phyloP scores from a whole-genome alignment of 1,140 invertebrate species.

The Stratiolaelaps scimitus region DNA sequence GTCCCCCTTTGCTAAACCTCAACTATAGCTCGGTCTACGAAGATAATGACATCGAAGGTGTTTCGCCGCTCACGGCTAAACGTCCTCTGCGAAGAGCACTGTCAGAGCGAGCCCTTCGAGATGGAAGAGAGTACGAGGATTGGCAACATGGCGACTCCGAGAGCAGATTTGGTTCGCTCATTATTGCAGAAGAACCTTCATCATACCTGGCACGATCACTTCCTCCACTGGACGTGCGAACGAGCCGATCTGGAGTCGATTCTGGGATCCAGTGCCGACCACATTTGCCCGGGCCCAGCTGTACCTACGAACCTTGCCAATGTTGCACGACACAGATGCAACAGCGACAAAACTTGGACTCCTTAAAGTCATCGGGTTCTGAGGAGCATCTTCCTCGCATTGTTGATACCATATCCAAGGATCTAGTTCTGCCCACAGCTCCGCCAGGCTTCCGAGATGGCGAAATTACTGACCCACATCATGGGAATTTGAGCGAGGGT shows the following conservation, averaged over 20 bases:
- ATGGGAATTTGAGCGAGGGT: no score
- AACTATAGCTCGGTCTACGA: conserved; percentile 22
- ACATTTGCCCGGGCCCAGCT: not conserved
- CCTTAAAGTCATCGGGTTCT: not conserved
- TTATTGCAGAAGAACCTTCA: not conserved
- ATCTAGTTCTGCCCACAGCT: not conserved
- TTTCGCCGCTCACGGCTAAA: not conserved
- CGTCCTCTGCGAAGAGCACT: not conserved
- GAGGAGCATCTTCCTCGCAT: not conserved
- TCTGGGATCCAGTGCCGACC: not conserved
- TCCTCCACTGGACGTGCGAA: no score
- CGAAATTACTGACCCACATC: no score
- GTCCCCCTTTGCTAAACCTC: not conserved
- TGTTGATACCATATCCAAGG: conserved; percentile 1
- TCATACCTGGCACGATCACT: not conserved
- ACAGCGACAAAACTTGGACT: conserved; percentile 1
- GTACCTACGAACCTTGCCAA: conserved; percentile 6
- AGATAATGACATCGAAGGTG: not conserved
- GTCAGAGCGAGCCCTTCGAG: not conserved
- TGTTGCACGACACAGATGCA: not conserved
- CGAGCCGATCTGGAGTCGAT: not conserved
- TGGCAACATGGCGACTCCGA: not conserved
- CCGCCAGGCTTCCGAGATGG: not conserved
- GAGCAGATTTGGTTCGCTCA: not conserved
- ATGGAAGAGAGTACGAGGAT: not conserved